Percentiles rank a stretch among this genome's conserved stretches.
These are phyloP conservation scores for Drosophila putrida DNA, from an alignment of 2,888 invertebrate species.

Conservation along the genomic window DNA sequence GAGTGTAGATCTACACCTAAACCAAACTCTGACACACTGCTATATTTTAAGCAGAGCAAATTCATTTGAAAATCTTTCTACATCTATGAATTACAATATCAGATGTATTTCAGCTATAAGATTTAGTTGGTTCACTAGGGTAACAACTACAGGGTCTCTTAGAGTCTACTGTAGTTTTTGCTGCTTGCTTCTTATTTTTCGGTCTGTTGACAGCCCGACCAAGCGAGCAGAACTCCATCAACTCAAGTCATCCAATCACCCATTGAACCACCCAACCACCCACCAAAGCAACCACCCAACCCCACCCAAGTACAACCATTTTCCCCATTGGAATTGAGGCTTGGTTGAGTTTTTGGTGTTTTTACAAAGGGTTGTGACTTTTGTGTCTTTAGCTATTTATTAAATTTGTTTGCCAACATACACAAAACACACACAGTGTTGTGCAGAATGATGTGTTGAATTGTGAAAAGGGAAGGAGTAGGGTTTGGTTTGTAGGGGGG, in stretches of 20 bases:
- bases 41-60: too few relatives aligned
- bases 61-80: too few relatives aligned
- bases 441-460: conserved; percentile 9
- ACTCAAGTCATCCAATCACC: conserved; percentile 10
- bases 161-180: too few relatives aligned
- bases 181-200: background rate
- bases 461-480: background rate
- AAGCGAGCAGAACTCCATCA: conserved; percentile 13
- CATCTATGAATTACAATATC: too few relatives aligned
- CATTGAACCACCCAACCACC: conserved; percentile 11
- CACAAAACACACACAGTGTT: conserved; percentile 40
- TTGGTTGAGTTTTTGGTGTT: conserved; percentile 22
- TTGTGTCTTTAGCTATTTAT: conserved; percentile 78
- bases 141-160: too few relatives aligned
- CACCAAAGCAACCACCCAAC: background rate
- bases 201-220: conserved; percentile 40
- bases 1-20: too few relatives aligned
- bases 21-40: too few relatives aligned
- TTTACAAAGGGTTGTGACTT: conserved; percentile 76
- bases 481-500: background rate
- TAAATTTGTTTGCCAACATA: conserved; percentile 78
- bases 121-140: too few relatives aligned
- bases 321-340: conserved; percentile 10
- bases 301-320: conserved; percentile 11
- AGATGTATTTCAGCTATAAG: too few relatives aligned